Conservation (phyloP, 2,113 vertebrate species). For the Bambusicola thoracicus region DNA sequence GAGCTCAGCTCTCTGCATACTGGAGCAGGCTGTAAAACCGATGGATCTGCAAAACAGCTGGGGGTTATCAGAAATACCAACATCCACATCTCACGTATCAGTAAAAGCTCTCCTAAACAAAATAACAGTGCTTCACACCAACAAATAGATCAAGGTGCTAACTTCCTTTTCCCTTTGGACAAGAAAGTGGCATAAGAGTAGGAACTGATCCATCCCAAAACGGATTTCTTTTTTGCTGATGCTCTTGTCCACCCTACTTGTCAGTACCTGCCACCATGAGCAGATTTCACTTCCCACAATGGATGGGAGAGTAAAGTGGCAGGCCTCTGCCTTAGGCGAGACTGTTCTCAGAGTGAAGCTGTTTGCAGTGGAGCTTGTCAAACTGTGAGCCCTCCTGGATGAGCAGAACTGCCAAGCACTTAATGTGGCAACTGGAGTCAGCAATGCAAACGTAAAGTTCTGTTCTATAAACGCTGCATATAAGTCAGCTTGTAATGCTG, state of each 20-base stretch:
- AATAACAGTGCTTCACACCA: not conserved
- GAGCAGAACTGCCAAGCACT: not conserved
- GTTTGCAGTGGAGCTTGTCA: not conserved
- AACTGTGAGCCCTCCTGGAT: not conserved
- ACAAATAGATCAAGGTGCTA: not conserved
- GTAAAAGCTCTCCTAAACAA: not conserved
- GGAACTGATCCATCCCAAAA: not conserved
- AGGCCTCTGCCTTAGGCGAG: not conserved
- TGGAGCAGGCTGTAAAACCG: not conserved
- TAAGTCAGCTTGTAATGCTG: not conserved
- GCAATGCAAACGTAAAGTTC: not conserved
- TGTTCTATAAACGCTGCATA: constrained; percentile 2
- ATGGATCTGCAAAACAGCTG: not conserved
- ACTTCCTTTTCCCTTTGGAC: not conserved
- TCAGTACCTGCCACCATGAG: not conserved
- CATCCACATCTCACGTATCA: not conserved
- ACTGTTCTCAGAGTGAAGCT: not conserved
- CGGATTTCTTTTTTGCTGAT: not conserved
- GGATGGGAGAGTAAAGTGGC: not conserved
- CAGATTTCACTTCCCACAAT: not conserved
- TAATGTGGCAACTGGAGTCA: not conserved
- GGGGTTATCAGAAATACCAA: not conserved
- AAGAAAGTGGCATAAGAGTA: not conserved
- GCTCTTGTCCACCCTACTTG: not conserved
- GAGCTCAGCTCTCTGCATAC: not conserved